Evolutionary conservation across 2,888 invertebrate species (phyloP), one percentile per base, ranked within the genome.

Genomic region (Drosophila siamana): DNA sequence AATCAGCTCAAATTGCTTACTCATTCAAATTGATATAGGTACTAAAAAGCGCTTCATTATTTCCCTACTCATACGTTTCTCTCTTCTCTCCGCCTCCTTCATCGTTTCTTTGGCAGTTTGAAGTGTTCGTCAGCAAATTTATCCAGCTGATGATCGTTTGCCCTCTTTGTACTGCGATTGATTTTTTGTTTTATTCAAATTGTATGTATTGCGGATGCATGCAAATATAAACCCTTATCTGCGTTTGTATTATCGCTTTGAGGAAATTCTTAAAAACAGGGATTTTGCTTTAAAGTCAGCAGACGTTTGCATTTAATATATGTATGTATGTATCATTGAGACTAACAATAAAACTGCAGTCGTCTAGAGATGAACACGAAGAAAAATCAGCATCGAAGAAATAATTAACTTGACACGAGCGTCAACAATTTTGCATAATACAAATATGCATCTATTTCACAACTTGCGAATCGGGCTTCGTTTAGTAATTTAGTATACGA

Each of bases 181-280:
- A n/a, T n/a, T n/a, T n/a, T 6, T 13, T 43, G 43, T 13, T 13
- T 19, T 22, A 24, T 0, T 24, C 1, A 24, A n/a, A 44, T 24
- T 15, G 15, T 15, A 9, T 26, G 4, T 6, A 16, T 13, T 22
- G n/a, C 22, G 22, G 19, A 22, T 6, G 6, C 1, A 4, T 41
- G n/a, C n/a, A 43, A 4, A 43, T n/a, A 1, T 44, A 6, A 8
- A 50, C 22, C n/a, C 50, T 50, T 51, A 51, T 51, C 38, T 24
- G 38, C 11, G 5, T 51, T 15, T 15, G 15, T 16, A 1, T 51
- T 11, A 11, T 36, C 13, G 13, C 7, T 8, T 9, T 4, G 19
- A 0, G 4, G 19, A 48, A 30, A 6, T 28, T 48, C 19, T 0
- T 11, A 7, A 48, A 33, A 33, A 19, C 11, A 19, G n/a, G 47